A percentile compares a stretch with the other conserved stretches of the same genome.
phyloP scores from a whole-genome alignment of 2,797 vertebrate genomes.

The Monodelphis domestica region DNA sequence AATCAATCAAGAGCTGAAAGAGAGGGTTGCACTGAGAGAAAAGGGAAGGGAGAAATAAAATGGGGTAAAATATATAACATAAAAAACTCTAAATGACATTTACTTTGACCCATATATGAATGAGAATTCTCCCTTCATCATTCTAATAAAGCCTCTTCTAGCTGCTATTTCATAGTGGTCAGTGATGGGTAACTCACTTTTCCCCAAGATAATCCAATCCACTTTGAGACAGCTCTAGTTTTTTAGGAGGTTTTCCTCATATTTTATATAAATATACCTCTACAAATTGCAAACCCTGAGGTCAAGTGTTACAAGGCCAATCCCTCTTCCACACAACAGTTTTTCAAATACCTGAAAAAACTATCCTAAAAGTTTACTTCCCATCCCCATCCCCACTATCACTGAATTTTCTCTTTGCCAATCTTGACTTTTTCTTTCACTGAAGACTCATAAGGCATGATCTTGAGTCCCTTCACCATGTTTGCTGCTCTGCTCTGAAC shows the following conservation, averaged over 20 bases:
- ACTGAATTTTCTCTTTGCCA: background rate
- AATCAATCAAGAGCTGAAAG: too few relatives aligned
- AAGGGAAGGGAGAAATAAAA: too few relatives aligned
- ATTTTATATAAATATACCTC: background rate
- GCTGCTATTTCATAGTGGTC: background rate
- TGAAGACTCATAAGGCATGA: background rate
- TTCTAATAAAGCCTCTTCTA: background rate
- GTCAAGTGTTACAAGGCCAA: background rate
- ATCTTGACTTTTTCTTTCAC: background rate
- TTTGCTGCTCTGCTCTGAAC: background rate
- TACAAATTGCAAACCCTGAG: background rate
- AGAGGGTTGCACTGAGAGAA: too few relatives aligned
- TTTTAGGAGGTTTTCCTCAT: background rate
- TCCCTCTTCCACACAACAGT: background rate
- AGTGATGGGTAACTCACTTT: background rate
- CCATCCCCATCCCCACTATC: background rate
- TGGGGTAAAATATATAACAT: too few relatives aligned
- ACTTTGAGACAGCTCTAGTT: background rate
- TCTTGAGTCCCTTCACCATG: background rate
- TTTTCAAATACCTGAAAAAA: background rate
- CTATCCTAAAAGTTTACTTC: background rate
- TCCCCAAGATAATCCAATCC: background rate
- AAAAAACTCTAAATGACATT: background rate
- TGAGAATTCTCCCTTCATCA: background rate
- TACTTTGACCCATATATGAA: background rate